Evolutionary conservation across 2,113 vertebrate genomes (phyloP), one percentile per base, ranked within the genome.

Genomic region (Daphoenositta chrysoptera): DNA sequence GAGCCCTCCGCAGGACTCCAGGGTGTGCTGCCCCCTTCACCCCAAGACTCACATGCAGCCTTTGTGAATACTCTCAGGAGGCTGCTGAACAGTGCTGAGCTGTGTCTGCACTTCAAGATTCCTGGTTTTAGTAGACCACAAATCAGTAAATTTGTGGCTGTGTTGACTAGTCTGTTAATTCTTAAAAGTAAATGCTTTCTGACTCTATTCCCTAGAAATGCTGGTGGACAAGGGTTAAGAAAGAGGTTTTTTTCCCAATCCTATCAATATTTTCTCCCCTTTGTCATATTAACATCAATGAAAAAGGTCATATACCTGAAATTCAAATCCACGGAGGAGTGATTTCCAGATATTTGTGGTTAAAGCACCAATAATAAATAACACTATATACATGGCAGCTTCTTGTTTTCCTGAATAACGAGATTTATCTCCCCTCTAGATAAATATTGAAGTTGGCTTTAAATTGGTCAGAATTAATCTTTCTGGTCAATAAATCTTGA

Each of bases 401-500:
- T 91, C 23, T 83, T 89, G n/a, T 87, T 92, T 92, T 86, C 64
- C 79, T 75, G 65, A 87, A 90, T 75, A 89, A 76, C 0, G 3
- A 28, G 69, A 93, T 94, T 87, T 93, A 92, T 94, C 64, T 86
- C 33, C 48, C 31, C 47, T 61, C 8, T 50, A 20, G 7, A 79
- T 61, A 96, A 82, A 82, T 94, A 89, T 69, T 96, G 90, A 95
- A 82, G 69, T 76, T 79, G 40, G 48, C 40, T 94, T 89, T 93
- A 94, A 95, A 83, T 71, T 92, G 86, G 31, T 94, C 86, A 93
- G 53, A 90, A 94, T 83, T 87, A 81, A 75, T 93, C 83, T 90
- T 95, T 90, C 72, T 79, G 65, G 37, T 61, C 79, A 93, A 92
- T 92, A 96, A 95, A 87, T 92, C 80, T 90, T 94, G 56, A 61